Evolutionary conservation across 2,113 vertebrate genomes (phyloP), one percentile per base, ranked within the genome.

Genomic region (Ailurus styani): DNA sequence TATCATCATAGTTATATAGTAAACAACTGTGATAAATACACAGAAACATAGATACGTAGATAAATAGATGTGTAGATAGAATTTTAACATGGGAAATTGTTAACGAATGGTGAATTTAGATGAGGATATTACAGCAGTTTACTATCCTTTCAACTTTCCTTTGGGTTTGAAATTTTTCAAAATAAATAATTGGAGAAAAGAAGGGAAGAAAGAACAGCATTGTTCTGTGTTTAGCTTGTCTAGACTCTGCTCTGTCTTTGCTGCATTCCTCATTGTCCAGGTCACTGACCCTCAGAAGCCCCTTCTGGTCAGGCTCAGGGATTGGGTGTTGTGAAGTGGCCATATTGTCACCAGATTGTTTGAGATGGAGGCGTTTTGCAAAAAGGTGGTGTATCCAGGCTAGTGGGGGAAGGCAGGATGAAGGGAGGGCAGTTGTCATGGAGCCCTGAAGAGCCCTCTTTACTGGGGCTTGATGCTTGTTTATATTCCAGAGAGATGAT

Each of bases 381-480:
- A 42, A 93, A 94, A 93, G 66, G 93, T 96, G 85, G 34, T 94
- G 88, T 47, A 64, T 78, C 66, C 91, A 97, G 66, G 88, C 93
- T 40, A 37, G 50, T 45, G 47, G 37, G 50, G 57, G 14, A 68
- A 47, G 62, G 55, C 50, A 55, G 81, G 29, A 55, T 64, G 89
- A 57, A 86, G 91, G 94, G 86, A 70, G 90, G 81, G 29, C 96
- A 84, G 97, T 97, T 68, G 90, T 90, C 94, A 97, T 95, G 97
- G 95, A 64, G 14, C 57, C 34, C 1, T 55, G 93, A 87, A 93
- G 70, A 91, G 93, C 87, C 95, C 72, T 91, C 64, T 66, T 90
- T 13, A 86, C 93, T 18, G 23, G 50, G 85, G 64, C 87, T 70
- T 86, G 95, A 91, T 1, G 70, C 83, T 94, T 95, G 93, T 91